Evolutionary conservation across 2,797 vertebrate genomes (phyloP), one percentile per base, ranked within the genome.

Genomic region (Schizopygopsis pylzovi): DNA sequence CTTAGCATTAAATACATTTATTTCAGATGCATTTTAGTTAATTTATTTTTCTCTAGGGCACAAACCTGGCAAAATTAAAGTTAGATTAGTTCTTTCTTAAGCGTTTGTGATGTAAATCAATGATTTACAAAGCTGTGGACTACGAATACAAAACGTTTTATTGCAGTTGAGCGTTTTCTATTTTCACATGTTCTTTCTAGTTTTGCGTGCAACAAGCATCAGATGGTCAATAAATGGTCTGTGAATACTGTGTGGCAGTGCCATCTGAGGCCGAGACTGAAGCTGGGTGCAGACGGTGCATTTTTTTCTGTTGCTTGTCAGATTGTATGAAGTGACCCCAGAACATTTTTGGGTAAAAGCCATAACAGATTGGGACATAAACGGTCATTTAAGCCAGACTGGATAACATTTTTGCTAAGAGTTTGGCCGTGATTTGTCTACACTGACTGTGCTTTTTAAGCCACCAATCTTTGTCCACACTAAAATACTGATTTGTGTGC

Each of bases 321-420:
- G 76, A 41, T 61, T 78, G 33, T 25, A 25, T 61, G 12, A 78
- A 59, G 47, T 76, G 47, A 52, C 72, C 70, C n/a, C 43, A 72
- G 70, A 16, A 25, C 25, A 1, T 77, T 77, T 18, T 77, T 39
- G 52, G 75, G 28, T 39, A 77, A 54, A 54, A 22, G 28, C 47
- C 28, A 41, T 56, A 22, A 39, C 33, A 77, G 52, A 77, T 37
- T 56, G 75, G 33, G 33, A 56, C 33, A 77, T 77, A 77, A 77
- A 56, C 52, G 39, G 33, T 39, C 11, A 76, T 76, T 54, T 37
- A 37, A 54, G 10, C 16, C 73, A 76, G 28, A 76, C 16, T 76
- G 73, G 28, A 52, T 7, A 37, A 52, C 72, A 45, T 72, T 16
- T n/a, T 73, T 71, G 39, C 20, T 43, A n/a, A 47, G 67, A 70